Evolutionary conservation across 2,113 vertebrate genomes (phyloP).

Genomic region (Emydura subglobosa): DNA sequence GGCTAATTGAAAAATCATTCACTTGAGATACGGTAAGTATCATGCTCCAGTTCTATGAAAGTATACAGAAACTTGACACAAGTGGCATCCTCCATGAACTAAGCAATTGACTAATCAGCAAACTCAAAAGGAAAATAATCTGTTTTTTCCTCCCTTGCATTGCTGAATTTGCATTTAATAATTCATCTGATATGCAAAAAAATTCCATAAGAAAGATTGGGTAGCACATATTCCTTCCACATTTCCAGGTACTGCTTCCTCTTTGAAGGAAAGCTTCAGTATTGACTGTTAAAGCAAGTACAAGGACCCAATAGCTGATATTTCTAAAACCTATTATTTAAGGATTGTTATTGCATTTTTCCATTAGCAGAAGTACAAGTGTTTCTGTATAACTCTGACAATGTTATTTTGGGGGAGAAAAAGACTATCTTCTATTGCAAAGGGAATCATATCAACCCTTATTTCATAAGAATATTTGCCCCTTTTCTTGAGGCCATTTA

Average conservation of each 20-base stretch:
- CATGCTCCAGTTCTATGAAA: slow-evolving; percentile 66
- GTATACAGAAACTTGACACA: slow-evolving; percentile 76
- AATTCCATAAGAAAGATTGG: slow-evolving; percentile 1
- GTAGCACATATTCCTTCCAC: slow-evolving; percentile 44
- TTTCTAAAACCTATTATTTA: slow-evolving; percentile 79
- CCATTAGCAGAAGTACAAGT: slow-evolving; percentile 79
- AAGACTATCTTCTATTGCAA: slow-evolving; percentile 61
- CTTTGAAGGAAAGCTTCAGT: slow-evolving; percentile 66
- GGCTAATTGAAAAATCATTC: slow-evolving; percentile 87
- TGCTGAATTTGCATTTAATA: slow-evolving; percentile 78
- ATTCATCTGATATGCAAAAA: slow-evolving; percentile 63
- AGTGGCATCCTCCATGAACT: slow-evolving; percentile 58
- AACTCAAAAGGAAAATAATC: slow-evolving; percentile 72
- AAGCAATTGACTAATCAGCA: slow-evolving; percentile 77
- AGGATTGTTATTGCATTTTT: slow-evolving; percentile 81
- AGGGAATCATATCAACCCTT: slow-evolving; percentile 62
- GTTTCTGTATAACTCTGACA: slow-evolving; percentile 78
- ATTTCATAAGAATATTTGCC: slow-evolving; percentile 45
- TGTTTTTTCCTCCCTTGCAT: slow-evolving; percentile 53
- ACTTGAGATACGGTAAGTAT: slow-evolving; percentile 75
- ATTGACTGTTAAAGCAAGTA: slow-evolving; percentile 63
- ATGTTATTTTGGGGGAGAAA: slow-evolving; percentile 67
- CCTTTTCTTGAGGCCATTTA: slow-evolving; percentile 68
- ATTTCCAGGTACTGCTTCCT: slow-evolving; percentile 18
- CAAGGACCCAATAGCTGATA: slow-evolving; percentile 66